phyloP scores from a whole-genome alignment of 1,140 invertebrate species.

The Eumaeus atala region DNA sequence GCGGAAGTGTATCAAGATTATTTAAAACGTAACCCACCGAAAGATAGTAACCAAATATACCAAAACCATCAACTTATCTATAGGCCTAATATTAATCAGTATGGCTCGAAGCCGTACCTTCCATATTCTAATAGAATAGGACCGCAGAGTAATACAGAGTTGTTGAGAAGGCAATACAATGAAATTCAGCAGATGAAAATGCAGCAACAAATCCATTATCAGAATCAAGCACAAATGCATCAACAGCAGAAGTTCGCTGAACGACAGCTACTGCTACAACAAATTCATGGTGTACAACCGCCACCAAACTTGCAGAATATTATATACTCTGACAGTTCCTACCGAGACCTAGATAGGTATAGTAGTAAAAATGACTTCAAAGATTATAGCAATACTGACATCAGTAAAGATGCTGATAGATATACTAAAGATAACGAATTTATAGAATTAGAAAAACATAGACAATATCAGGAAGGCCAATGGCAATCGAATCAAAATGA shows the following conservation, averaged over 20 bases:
- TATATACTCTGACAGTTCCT: slow-evolving; percentile 61
- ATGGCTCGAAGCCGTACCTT: slow-evolving; percentile 63
- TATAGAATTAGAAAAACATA: slow-evolving; percentile 47
- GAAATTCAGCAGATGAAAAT: slow-evolving; percentile 78
- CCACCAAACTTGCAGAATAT: slow-evolving; percentile 68
- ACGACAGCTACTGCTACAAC: slow-evolving; percentile 72
- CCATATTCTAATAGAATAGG: slow-evolving; percentile 70
- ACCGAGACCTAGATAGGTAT: slow-evolving; percentile 61
- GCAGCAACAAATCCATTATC: slow-evolving; percentile 76
- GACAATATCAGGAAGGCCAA: slow-evolving; percentile 52
- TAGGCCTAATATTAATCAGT: slow-evolving; percentile 62
- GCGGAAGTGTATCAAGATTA: slow-evolving; percentile 72
- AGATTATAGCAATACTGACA: slow-evolving; percentile 48
- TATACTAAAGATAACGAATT: slow-evolving; percentile 58
- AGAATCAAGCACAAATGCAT: slow-evolving; percentile 76
- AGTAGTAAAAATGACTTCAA: slow-evolving; percentile 66
- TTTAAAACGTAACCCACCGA: slow-evolving; percentile 72
- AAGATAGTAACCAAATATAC: slow-evolving; percentile 73
- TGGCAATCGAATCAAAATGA: slow-evolving; percentile 50
- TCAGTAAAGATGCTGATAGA: slow-evolving; percentile 51
- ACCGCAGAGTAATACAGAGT: slow-evolving; percentile 72
- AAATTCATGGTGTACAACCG: slow-evolving; percentile 69
- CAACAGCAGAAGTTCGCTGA: slow-evolving; percentile 78
- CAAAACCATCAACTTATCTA: slow-evolving; percentile 72
- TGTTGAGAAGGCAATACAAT: slow-evolving; percentile 75